These are phyloP conservation scores for Beris chalybata DNA, from an alignment of 2,888 invertebrate genomes.

Conservation along the genomic window DNA sequence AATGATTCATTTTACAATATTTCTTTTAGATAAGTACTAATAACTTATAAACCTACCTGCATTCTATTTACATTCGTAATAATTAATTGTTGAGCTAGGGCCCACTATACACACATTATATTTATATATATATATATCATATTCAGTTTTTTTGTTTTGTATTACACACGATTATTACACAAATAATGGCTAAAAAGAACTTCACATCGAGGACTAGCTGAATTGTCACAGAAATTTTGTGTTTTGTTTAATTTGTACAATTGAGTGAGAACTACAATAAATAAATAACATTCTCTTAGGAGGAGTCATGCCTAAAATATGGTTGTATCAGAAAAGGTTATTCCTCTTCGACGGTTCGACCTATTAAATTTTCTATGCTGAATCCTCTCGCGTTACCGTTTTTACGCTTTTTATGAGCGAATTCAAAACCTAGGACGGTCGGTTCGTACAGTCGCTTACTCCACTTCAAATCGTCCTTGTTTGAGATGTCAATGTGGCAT, in stretches of 20 bases:
- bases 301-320: neutral
- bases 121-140: neutral
- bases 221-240: slow-evolving; percentile 19
- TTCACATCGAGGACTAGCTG: slow-evolving; percentile 32
- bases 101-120: slow-evolving; percentile 8
- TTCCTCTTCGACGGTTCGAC: slow-evolving; percentile 47
- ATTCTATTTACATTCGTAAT: slow-evolving; percentile 17
- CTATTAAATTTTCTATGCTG: slow-evolving; percentile 56
- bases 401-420: slow-evolving; percentile 47
- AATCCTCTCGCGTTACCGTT: slow-evolving; percentile 54
- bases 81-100: slow-evolving; percentile 14
- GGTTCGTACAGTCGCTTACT: slow-evolving; percentile 42
- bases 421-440: slow-evolving; percentile 45
- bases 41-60: slow-evolving; percentile 6
- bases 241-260: slow-evolving; percentile 27
- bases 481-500: slow-evolving; percentile 47
- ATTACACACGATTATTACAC: slow-evolving; percentile 16
- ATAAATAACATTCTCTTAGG: slow-evolving; percentile 5
- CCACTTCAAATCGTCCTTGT: slow-evolving; percentile 21
- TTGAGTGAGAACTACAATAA: slow-evolving; percentile 13
- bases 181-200: slow-evolving; percentile 22
- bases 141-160: neutral
- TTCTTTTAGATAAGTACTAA: neutral
- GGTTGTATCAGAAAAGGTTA: slow-evolving; percentile 20
- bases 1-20: slow-evolving; percentile 12